These are phyloP conservation scores for Urocyon cinereoargenteus DNA, from an alignment of 2,797 vertebrate species.

Conservation along the genomic window DNA sequence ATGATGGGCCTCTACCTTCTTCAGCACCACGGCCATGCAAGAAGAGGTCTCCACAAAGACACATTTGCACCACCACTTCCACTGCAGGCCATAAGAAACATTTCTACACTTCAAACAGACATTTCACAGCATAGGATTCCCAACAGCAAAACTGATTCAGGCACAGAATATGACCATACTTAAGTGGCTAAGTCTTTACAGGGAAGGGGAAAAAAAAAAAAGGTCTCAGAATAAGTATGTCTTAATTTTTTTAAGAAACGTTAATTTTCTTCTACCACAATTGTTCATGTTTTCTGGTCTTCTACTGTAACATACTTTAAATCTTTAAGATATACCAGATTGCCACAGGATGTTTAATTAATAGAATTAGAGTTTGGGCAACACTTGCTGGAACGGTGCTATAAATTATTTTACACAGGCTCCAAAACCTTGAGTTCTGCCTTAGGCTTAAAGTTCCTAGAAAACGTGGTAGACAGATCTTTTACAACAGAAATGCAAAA, in stretches of 20 bases:
- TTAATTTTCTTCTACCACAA: conserved; percentile 64
- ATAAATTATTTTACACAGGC: conserved; percentile 85
- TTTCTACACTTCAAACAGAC: conserved; percentile 29
- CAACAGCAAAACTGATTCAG: not conserved
- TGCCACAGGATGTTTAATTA: conserved; percentile 84
- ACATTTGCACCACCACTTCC: not conserved
- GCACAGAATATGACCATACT: not conserved
- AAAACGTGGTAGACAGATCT: conserved; percentile 80
- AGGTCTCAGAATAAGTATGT: not conserved
- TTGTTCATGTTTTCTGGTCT: conserved; percentile 55
- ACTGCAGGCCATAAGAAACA: not conserved
- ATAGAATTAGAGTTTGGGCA: conserved; percentile 80
- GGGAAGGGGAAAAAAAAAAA: not conserved
- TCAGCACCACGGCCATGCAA: not conserved
- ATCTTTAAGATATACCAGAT: conserved; percentile 80
- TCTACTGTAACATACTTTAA: conserved; percentile 68
- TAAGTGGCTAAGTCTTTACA: conserved; percentile 19
- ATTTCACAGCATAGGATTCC: not conserved
- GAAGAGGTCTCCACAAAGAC: not conserved
- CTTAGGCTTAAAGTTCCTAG: conserved; percentile 84
- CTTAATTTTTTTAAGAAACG: not conserved
- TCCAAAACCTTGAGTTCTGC: conserved; percentile 82
- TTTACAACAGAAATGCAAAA: conserved; percentile 82
- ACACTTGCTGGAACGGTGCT: conserved; percentile 79
- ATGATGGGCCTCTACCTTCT: not conserved